Conservation (phyloP, 2,888 invertebrate species). For the Nasonia oneida region DNA sequence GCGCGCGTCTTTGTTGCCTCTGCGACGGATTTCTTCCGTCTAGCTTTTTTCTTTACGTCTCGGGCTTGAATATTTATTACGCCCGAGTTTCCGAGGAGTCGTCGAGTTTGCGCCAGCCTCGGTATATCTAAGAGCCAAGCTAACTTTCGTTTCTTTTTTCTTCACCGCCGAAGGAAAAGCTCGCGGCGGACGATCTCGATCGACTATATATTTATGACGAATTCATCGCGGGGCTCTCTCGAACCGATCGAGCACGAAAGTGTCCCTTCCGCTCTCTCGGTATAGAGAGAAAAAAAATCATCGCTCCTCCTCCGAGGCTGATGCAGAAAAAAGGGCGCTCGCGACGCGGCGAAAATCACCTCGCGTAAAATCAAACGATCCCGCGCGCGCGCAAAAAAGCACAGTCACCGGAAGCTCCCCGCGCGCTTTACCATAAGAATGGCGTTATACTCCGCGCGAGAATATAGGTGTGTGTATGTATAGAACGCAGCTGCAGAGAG, state of each 20-base stretch:
- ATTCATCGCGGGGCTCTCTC: slow-evolving; percentile 35
- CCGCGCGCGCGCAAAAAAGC: background rate
- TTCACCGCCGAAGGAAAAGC: background rate
- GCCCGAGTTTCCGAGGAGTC: slow-evolving; percentile 5
- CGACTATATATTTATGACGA: slow-evolving; percentile 29
- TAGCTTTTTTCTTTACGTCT: background rate
- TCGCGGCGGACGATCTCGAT: too few species aligned
- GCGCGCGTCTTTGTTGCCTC: background rate
- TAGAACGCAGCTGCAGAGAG: slow-evolving; percentile 32
- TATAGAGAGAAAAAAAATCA: background rate
- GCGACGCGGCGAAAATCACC: slow-evolving; percentile 44
- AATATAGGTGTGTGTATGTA: background rate
- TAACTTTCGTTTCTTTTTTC: background rate
- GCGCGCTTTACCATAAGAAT: slow-evolving; percentile 76
- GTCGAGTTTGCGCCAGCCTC: slow-evolving; percentile 20
- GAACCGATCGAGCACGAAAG: slow-evolving; percentile 42
- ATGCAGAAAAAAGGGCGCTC: background rate
- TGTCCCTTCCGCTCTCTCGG: background rate
- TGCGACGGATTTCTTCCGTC: background rate
- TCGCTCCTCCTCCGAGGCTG: background rate
- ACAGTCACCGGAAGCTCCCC: slow-evolving; percentile 56
- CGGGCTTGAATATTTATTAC: slow-evolving; percentile 54
- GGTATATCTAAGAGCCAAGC: too few species aligned
- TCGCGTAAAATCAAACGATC: slow-evolving; percentile 57
- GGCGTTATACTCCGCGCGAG: slow-evolving; percentile 58